phyloP scores from a whole-genome alignment of 23 tunicate species.

The Ascidia mentula region DNA sequence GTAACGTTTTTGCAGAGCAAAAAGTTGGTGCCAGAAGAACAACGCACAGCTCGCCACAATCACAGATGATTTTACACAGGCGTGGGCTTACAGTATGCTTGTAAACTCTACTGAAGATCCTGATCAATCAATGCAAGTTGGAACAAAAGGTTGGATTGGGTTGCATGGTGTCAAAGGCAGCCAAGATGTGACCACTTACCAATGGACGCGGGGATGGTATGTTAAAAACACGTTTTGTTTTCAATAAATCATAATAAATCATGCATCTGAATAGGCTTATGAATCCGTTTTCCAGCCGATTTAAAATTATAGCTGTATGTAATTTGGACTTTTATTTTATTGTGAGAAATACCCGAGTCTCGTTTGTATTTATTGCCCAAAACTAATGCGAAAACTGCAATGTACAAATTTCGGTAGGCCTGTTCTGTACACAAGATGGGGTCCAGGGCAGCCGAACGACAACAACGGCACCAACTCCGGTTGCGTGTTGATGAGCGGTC shows the following conservation, averaged over 20 bases:
- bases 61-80: constrained; percentile 64
- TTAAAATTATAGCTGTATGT: too few relatives aligned
- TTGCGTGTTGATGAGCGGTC: constrained; percentile 71
- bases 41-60: constrained; percentile 62
- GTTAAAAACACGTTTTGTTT: neutral
- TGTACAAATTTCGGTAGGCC: constrained; percentile 72
- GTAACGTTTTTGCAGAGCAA: constrained; percentile 51
- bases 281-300: too few relatives aligned
- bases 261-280: too few relatives aligned
- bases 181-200: constrained; percentile 19
- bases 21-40: constrained; percentile 29
- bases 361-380: too few relatives aligned
- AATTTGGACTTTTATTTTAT: too few relatives aligned
- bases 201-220: constrained; percentile 72
- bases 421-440: constrained; percentile 76
- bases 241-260: too few relatives aligned
- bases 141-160: constrained; percentile 75
- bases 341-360: too few relatives aligned
- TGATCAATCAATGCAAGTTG: constrained; percentile 37
- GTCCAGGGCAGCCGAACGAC: constrained; percentile 42
- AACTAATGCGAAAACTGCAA: too few relatives aligned
- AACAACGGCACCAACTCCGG: constrained; percentile 54
- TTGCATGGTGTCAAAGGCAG: constrained; percentile 13
- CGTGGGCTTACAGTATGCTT: constrained; percentile 66
- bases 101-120: constrained; percentile 85